These are phyloP conservation scores for Bradynema listronoti DNA, from an alignment of 1,140 invertebrate genomes.

Conservation along the genomic window DNA sequence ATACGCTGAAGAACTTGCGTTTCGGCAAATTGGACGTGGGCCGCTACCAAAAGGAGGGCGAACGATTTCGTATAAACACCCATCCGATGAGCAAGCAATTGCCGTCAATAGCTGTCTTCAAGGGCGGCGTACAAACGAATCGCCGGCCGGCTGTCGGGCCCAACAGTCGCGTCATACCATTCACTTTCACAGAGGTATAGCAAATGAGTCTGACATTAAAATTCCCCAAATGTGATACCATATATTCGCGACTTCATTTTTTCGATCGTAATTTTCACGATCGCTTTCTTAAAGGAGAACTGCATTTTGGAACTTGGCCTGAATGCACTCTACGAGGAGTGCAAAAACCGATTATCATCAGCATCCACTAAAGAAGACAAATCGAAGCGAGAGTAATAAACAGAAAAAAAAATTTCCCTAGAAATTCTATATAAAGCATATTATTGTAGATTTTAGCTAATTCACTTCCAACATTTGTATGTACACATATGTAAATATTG, in stretches of 20 bases:
- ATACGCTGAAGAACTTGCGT: constrained; percentile 75
- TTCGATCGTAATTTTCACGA: constrained; percentile 13
- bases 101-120: constrained; percentile 82
- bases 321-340: constrained; percentile 75
- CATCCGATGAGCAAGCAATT: constrained; percentile 84
- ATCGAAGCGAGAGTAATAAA: no score
- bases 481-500: no score
- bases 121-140: constrained; percentile 75
- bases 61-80: constrained; percentile 70
- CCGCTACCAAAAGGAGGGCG: constrained; percentile 77
- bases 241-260: constrained; percentile 8
- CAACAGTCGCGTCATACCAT: constrained; percentile 61
- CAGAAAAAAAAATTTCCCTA: no score
- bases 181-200: constrained; percentile 66
- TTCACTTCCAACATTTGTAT: no score
- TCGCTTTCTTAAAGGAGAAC: constrained; percentile 71
- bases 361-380: no score
- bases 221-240: no score
- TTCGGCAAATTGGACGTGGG: constrained; percentile 95
- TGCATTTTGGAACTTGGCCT: constrained; percentile 79
- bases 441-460: no score
- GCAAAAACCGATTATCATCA: constrained; percentile 66
- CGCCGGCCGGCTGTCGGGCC: constrained; percentile 74
- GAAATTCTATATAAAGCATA: no score
- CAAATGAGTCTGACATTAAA: no score